phyloP scores from a whole-genome alignment of 2,113 vertebrate genomes.

The Cottus gobio region DNA sequence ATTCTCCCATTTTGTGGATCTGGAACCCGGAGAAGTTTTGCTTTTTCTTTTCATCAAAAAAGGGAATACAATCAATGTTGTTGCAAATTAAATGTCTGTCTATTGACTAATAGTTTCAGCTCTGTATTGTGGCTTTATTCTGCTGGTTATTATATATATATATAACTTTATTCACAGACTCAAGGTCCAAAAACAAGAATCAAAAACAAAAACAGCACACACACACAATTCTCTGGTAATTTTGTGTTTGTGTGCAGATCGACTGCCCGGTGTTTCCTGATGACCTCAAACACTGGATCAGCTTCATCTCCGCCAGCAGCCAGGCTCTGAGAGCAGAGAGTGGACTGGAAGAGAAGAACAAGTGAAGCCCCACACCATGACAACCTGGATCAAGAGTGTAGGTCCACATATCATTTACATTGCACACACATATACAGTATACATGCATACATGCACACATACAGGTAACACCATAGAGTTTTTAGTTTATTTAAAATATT shows the following conservation, averaged over 20 bases:
- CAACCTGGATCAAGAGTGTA: conserved; percentile 29
- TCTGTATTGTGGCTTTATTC: neutral
- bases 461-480: conserved; percentile 25
- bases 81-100: neutral
- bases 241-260: conserved; percentile 65
- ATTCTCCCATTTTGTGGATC: neutral
- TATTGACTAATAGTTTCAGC: neutral
- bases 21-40: neutral
- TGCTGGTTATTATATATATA: fast-evolving
- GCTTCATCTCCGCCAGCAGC: conserved; percentile 89
- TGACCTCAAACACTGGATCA: conserved; percentile 89
- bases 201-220: no score
- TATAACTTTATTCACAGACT: no score
- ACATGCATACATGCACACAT: conserved; percentile 41
- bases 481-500: conserved; percentile 50
- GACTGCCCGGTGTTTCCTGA: conserved; percentile 85
- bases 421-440: conserved; percentile 54
- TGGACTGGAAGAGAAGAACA: conserved; percentile 78
- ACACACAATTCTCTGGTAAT: no score
- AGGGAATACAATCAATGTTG: neutral
- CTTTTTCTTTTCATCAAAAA: neutral
- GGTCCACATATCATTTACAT: conserved; percentile 51
- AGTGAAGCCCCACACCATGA: conserved; percentile 62
- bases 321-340: conserved; percentile 86
- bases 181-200: no score